These are phyloP conservation scores for Cygnus atratus DNA, from an alignment of 2,113 vertebrate genomes.

Conservation along the genomic window DNA sequence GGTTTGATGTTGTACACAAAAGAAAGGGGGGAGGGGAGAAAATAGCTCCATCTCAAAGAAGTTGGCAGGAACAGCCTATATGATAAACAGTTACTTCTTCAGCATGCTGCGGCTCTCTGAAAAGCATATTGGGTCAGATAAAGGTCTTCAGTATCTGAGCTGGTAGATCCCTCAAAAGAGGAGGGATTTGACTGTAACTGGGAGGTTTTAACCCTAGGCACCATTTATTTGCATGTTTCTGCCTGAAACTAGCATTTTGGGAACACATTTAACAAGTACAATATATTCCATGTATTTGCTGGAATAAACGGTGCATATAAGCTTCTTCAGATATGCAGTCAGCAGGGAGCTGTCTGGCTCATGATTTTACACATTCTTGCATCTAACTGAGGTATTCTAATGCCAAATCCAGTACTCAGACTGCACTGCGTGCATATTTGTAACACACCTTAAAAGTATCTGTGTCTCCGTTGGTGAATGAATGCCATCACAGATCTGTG, in stretches of 20 bases:
- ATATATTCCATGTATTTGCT: slow-evolving; percentile 56
- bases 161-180: slow-evolving; percentile 61
- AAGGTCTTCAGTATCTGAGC: slow-evolving; percentile 57
- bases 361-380: slow-evolving; percentile 57
- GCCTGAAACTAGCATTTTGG: slow-evolving; percentile 61
- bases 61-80: neutral
- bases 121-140: slow-evolving; percentile 31
- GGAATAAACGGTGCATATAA: slow-evolving; percentile 44
- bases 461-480: neutral
- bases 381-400: slow-evolving; percentile 40
- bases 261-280: slow-evolving; percentile 58
- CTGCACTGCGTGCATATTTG: neutral
- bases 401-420: slow-evolving; percentile 35
- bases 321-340: slow-evolving; percentile 60
- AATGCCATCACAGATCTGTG: neutral
- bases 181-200: slow-evolving; percentile 65
- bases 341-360: slow-evolving; percentile 66
- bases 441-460: slow-evolving; percentile 37
- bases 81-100: slow-evolving; percentile 46
- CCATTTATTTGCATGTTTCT: slow-evolving; percentile 64
- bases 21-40: neutral
- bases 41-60: neutral
- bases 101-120: slow-evolving; percentile 7
- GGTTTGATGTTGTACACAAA: neutral
- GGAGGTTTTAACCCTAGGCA: slow-evolving; percentile 63